Base-by-base conservation (phyloP, 1,140 invertebrate species). In the Drosophila suzukii region DNA sequence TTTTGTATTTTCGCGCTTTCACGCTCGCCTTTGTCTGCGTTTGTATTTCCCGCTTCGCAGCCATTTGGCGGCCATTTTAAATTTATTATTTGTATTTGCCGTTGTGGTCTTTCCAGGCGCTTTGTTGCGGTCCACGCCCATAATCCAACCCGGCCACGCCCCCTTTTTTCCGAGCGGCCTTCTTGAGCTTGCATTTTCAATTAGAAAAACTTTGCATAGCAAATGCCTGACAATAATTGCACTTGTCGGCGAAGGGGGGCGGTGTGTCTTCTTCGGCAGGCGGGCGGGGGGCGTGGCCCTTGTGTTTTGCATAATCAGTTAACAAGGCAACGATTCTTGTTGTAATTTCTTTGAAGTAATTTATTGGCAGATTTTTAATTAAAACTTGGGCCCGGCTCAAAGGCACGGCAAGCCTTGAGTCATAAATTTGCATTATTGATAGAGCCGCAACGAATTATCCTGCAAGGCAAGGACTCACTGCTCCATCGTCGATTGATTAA, bases 281-380 rank as follows among this genome's bases (percentile, higher is more conserved):
- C 15, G 20, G 7, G 6, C 10, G 15, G 8, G 32, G 36, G 47
- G 61, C 61, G 54, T 50, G 61, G 75, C 60, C 20, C 63, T 81
- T 78, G 71, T 86, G 81, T 86, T 83, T 74, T 89, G 84, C 84
- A 89, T 89, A 89, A 89, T 89, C 84, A 89, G 84, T 89, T 89
- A 89, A 89, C 88, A 84, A 89, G 84, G 82, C 82, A 89, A 81
- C 65, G 38, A 81, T 65, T 75, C 88, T 84, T 84, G 84, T 89
- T 78, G 84, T 89, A 86, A 82, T 86, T 86, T 86, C 83, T 88
- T 79, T 88, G 82, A 86, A 74, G 79, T 83, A 88, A 86, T 88
- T 86, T 86, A 86, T 86, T 86, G 83, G 84, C 83, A 86, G 83
- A 83, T 83, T 86, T 86, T 86, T 86, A 86, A 86, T 86, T 86